Evolutionary conservation across 2,113 vertebrate species (phyloP).

Genomic region (Pundamilia nyererei): DNA sequence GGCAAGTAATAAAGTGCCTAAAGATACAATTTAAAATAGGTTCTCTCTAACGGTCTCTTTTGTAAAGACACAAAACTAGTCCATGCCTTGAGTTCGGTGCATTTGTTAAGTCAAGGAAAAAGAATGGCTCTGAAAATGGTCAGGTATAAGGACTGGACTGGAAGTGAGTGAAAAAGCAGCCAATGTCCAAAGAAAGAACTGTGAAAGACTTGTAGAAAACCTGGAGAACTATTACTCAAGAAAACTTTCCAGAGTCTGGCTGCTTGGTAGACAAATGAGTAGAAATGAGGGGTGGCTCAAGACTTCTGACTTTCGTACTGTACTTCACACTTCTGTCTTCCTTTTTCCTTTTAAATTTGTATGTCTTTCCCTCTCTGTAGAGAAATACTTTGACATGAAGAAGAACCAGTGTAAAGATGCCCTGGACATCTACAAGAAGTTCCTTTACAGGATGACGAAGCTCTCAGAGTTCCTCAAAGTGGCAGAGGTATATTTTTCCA

Average conservation of each 20-base stretch:
- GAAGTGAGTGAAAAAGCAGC: neutral
- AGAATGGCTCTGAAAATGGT: neutral
- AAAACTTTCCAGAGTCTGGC: neutral
- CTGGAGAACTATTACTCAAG: neutral
- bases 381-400: conserved; percentile 79
- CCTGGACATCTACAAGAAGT: conserved; percentile 77
- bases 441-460: conserved; percentile 76
- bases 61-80: neutral
- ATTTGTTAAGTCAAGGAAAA: neutral
- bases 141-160: neutral
- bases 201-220: neutral
- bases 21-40: neutral
- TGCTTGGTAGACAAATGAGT: neutral
- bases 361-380: conserved; percentile 13
- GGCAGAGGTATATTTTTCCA: conserved; percentile 62
- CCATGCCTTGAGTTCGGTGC: neutral
- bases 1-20: neutral
- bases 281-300: neutral
- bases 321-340: neutral
- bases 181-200: neutral
- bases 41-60: neutral
- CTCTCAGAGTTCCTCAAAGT: conserved; percentile 77
- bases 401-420: conserved; percentile 77
- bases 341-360: neutral
- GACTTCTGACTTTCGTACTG: neutral